Conservation (phyloP, 2,113 vertebrate species). For the Labrus mixtus region DNA sequence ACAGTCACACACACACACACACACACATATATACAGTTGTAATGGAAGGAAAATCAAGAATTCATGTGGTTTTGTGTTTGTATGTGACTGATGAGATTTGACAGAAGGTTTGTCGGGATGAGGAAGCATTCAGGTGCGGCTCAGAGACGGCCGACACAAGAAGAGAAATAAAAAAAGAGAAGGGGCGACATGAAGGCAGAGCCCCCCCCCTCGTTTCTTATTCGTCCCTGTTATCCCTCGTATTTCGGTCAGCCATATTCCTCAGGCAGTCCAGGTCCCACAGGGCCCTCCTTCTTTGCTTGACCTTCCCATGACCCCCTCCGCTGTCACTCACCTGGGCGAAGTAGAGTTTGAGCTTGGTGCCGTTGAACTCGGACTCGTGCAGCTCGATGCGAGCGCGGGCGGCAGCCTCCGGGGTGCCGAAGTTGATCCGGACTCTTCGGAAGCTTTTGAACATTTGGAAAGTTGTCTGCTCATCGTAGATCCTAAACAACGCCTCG, state of each 20-base stretch:
- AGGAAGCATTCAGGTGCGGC: constrained; percentile 30
- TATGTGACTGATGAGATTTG: constrained; percentile 27
- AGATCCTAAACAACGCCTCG: constrained; percentile 91
- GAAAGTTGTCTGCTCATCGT: constrained; percentile 92
- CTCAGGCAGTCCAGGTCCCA: background rate
- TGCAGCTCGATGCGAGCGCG: constrained; percentile 95
- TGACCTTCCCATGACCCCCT: constrained; percentile 33
- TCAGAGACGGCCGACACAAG: background rate
- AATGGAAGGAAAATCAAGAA: constrained; percentile 9
- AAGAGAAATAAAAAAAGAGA: background rate
- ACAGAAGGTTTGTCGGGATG: constrained; percentile 8
- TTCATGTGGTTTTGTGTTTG: background rate
- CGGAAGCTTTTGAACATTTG: constrained; percentile 97
- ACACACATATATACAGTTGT: background rate
- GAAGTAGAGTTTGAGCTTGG: constrained; percentile 95
- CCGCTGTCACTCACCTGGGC: constrained; percentile 88
- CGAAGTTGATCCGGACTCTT: constrained; percentile 96
- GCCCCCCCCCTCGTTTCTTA: too few relatives aligned
- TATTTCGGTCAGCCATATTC: background rate
- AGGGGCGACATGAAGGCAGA: background rate
- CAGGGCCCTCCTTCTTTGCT: background rate
- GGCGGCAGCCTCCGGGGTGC: constrained; percentile 93
- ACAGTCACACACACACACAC: background rate
- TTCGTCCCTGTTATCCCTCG: too few relatives aligned
- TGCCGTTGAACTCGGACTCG: constrained; percentile 91